Evolutionary conservation across 2,113 vertebrate species (phyloP), one percentile per base, ranked within the genome.

Genomic region (Myrmecophaga tridactyla): DNA sequence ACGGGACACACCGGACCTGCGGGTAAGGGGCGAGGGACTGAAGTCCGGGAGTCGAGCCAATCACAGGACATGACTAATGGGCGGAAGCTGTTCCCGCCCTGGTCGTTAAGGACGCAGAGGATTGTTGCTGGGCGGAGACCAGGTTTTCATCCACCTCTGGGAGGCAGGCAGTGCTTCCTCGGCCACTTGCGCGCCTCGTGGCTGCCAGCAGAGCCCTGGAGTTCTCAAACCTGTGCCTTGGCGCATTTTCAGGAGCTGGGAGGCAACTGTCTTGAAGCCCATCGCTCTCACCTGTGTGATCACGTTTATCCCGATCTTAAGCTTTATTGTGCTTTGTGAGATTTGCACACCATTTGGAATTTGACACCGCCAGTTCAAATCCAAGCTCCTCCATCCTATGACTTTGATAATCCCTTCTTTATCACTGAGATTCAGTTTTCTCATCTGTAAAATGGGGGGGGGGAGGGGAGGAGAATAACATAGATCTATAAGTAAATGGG

Each of bases 81-180:
- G 53, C 12, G 1, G 63, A 58, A 76, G 78, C 58, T 15, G 80
- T 31, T 12, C 21, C 25, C 1, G 0, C 46, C 20, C 14, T 0
- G 11, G 93, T 98, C 3, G 43, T 82, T 92, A 98, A 94, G 96
- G 96, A 96, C 91, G 78, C 96, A 70, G 84, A 92, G 27, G 21
- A 18, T 27, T 65, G 96, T 96, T 97, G 89, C 85, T 82, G 78
- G 95, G 97, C 48, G 4, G 95, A 67, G 34, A 48, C 77, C 56
- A 70, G 34, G n/a, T 62, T 90, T 86, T 58, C 34, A 9, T 34
- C 41, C 27, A 43, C 65, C 34, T 1, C 7, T 1, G 10, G 0
- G 18, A 51, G 58, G 51, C 29, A 3, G 58, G 51, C 8, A n/a
- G 20, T 31, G 4, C 18, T 21, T 60, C 9, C 10, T 17, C 51